These are phyloP conservation scores for Actenoides lindsayi DNA, from an alignment of 2,113 vertebrate genomes.

Conservation along the genomic window DNA sequence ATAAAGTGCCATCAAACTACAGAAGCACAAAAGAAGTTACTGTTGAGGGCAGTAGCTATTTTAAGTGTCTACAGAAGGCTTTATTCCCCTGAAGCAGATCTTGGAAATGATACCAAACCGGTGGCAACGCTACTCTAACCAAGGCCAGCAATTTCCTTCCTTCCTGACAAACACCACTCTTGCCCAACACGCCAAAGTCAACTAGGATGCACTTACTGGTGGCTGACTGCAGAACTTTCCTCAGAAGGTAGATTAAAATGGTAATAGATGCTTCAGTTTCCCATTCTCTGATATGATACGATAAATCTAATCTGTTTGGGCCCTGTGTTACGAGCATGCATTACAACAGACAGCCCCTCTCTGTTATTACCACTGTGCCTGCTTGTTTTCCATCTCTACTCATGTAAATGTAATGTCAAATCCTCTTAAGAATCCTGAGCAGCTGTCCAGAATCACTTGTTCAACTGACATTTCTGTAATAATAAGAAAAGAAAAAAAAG, in stretches of 20 bases:
- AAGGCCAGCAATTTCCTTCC: neutral
- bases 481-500: constrained; percentile 63
- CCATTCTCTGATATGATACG: neutral
- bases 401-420: constrained; percentile 69
- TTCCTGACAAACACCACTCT: neutral
- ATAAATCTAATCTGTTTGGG: constrained; percentile 12
- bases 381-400: constrained; percentile 16
- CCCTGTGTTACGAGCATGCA: neutral
- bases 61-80: neutral
- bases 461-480: constrained; percentile 61
- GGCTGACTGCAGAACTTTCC: constrained; percentile 46
- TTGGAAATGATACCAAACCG: neutral
- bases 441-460: constrained; percentile 52
- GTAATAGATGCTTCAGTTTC: constrained; percentile 40
- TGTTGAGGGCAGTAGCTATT: neutral
- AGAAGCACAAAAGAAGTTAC: neutral
- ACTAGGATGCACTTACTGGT: constrained; percentile 22
- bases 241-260: constrained; percentile 45
- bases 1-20: neutral
- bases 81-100: neutral
- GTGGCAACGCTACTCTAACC: neutral
- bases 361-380: neutral
- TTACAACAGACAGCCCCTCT: constrained; percentile 1
- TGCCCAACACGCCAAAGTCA: neutral
- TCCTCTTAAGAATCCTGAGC: constrained; percentile 35